Evolutionary conservation across 2,888 invertebrate genomes (phyloP), one percentile per base, ranked within the genome.

Genomic region (Drosophila vallismaia): DNA sequence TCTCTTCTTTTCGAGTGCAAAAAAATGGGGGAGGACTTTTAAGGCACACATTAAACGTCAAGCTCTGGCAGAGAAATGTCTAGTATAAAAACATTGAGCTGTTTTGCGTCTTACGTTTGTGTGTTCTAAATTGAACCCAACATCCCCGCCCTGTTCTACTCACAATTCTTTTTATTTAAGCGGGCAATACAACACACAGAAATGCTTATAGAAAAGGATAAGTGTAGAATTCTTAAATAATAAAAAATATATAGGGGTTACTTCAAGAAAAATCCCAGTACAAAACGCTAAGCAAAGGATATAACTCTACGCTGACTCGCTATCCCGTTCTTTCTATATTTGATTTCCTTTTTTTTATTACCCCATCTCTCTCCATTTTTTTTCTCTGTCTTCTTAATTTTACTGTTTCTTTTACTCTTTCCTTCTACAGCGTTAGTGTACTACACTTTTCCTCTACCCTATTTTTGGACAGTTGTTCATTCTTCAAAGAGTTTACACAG

Each of bases 231-330:
- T 44, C 60, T 40, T 46, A 45, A 71, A 58, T 50, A 52, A 45
- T 38, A 49, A 60, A 57, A 55, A 60, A 55, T 57, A 53, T 70
- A 82, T 60, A 69, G 66, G 86, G 82, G 84, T 86, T 74, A 86
- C 74, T 79, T 81, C 42, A 70, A 52, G 68, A 70, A 67, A 76
- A 67, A 64, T 49, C 28, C 51, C 45, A 71, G 52, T 31, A n/a
- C 12, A 56, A 68, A 58, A 73, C 70, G 55, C 60, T 59, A 80
- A 77, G 71, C 73, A 62, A 51, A 50, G 42, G 51, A 53, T 75
- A 79, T 69, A 59, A 75, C 67, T 70, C 51, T 36, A 36, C n/a
- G 24, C 36, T 26, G 6, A 12, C 10, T 36, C 51, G n/a, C 14
- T 28, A 12, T 52, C 40, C 7, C 28, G 44, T 26, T 7, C 26